These are phyloP conservation scores for Archegozetes longisetosus DNA, from an alignment of 1,140 invertebrate genomes.

Conservation along the genomic window DNA sequence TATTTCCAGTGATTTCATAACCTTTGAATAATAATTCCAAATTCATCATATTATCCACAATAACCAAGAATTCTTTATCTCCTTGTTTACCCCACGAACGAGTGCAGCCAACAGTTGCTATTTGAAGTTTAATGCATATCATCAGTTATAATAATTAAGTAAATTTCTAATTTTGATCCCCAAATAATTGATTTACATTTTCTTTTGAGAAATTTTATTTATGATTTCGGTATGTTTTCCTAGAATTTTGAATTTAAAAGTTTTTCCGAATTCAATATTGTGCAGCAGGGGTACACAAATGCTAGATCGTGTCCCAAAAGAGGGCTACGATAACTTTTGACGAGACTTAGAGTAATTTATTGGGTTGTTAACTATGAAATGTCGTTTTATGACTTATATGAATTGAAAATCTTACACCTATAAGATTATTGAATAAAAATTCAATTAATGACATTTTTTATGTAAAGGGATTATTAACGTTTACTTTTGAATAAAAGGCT, in stretches of 20 bases:
- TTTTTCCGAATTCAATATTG: background rate
- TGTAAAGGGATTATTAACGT: too few relatives aligned
- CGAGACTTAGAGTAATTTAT: too few relatives aligned
- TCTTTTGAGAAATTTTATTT: background rate
- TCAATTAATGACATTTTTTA: too few relatives aligned
- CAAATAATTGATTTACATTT: too few relatives aligned
- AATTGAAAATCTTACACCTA: too few relatives aligned
- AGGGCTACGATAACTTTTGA: too few relatives aligned
- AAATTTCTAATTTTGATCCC: background rate
- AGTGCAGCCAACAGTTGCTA: background rate
- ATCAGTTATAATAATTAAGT: too few relatives aligned
- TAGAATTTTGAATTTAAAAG: background rate
- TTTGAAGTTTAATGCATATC: background rate
- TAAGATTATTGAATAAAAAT: too few relatives aligned
- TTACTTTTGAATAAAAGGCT: too few relatives aligned
- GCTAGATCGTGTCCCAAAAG: too few relatives aligned
- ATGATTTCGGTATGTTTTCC: background rate
- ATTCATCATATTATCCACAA: slow-evolving; percentile 4
- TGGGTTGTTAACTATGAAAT: too few relatives aligned
- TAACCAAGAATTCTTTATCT: background rate
- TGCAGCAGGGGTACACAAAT: background rate
- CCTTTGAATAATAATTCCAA: slow-evolving; percentile 1
- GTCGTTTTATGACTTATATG: too few relatives aligned
- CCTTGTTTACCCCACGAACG: background rate
- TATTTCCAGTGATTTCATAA: background rate